Percentiles rank a stretch among this genome's conserved stretches.
Conservation (phyloP, 2,888 invertebrate genomes). For the Balanococcus diminutus region DNA sequence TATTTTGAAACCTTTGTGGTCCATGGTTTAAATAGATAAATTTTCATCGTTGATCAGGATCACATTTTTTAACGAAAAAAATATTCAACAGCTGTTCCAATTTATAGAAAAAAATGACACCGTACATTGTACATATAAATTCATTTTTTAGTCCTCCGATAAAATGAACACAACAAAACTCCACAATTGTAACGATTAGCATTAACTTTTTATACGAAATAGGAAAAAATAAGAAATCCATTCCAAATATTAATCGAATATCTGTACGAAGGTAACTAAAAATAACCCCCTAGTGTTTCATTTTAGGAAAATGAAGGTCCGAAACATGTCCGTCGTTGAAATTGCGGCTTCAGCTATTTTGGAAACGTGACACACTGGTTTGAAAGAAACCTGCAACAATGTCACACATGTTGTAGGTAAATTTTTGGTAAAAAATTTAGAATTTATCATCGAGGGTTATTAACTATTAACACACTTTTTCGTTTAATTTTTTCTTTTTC, state of each 20-base stretch:
- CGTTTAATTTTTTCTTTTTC: not conserved
- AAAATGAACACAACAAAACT: not conserved
- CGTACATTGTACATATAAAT: not conserved
- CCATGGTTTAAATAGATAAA: too few species aligned
- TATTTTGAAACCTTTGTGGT: too few species aligned
- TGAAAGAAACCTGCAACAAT: slow-evolving; percentile 50
- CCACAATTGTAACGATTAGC: not conserved
- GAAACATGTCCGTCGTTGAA: too few species aligned
- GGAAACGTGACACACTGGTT: slow-evolving; percentile 1
- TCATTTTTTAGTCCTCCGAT: not conserved
- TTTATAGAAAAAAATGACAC: too few species aligned
- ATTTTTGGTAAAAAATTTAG: not conserved
- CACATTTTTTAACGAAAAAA: too few species aligned
- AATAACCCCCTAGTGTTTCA: not conserved
- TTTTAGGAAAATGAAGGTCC: too few species aligned
- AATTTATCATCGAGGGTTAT: not conserved
- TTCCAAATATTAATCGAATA: too few species aligned
- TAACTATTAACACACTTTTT: slow-evolving; percentile 7
- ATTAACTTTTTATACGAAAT: not conserved
- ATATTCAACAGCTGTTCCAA: too few species aligned
- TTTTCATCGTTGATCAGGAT: not conserved
- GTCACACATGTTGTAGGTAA: too few species aligned
- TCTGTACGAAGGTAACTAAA: too few species aligned
- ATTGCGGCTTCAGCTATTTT: not conserved
- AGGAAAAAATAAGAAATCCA: not conserved